Base-by-base conservation (phyloP, 2,888 invertebrate species). In the Cataglyphis livida region DNA sequence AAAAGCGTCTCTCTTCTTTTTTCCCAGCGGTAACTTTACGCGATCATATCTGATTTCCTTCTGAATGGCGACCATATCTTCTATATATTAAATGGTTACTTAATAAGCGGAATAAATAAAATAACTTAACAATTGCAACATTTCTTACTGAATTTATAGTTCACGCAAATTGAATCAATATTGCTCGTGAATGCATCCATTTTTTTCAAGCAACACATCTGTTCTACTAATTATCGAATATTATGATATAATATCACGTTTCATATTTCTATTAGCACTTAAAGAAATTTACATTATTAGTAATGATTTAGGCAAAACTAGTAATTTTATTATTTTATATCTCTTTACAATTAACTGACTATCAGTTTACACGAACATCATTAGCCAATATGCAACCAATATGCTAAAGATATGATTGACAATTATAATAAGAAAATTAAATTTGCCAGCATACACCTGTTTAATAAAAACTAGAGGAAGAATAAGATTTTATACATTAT, bases 321-420 rank as follows among this genome's bases (percentile, higher is more conserved):
- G n/a, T 51, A 51, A 51, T 51, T 51, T n/a, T 51, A 48, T 6
- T 18, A 18, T 51, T n/a, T 51, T n/a, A 83, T 83, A 68, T 83
- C 59, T 62, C 21, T 25, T 32, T 15, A 3, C 28, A 28, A 44
- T 73, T 73, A 73, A 28, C 3, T 32, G 78, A 76, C 25, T 74
- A 70, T 59, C 78, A 44, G 59, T 51, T 32, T 48, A 79, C 76
- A 84, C 81, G 75, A 84, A 85, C 79, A 82, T 85, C 81, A 82
- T 86, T 86, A 76, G 28, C 68, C 48, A 51, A 62, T 62, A 68
- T 78, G 57, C 66, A 73, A 81, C n/a, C n/a, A n/a, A n/a, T n/a
- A n/a, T 68, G 64, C 61, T 84, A 81, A 73, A 87, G 83, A 87
- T 54, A 79, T 90, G 82, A 89, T 88, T 90, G 84, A 82, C 84